A percentile compares a stretch with the other conserved stretches of the same genome.
Conservation (phyloP, 2,797 vertebrate genomes). For the Rhabdomys pumilio region DNA sequence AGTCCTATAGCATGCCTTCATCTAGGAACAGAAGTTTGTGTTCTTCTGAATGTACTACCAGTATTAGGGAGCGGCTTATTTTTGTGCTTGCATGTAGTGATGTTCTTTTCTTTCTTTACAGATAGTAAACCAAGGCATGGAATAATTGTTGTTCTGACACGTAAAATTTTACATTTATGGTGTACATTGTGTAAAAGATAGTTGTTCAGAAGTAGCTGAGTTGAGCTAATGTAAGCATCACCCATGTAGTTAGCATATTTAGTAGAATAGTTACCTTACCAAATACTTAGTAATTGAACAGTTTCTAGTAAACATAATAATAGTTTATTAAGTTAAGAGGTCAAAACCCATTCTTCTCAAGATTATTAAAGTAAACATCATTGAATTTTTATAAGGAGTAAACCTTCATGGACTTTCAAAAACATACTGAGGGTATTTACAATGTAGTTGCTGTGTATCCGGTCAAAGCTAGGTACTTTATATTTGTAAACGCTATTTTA, state of each 20-base stretch:
- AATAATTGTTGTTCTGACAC: slow-evolving; percentile 44
- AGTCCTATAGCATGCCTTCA: background rate
- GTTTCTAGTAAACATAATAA: slow-evolving; percentile 61
- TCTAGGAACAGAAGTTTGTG: slow-evolving; percentile 23
- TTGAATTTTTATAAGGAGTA: slow-evolving; percentile 48
- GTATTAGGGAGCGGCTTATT: background rate
- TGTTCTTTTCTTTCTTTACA: slow-evolving; percentile 7
- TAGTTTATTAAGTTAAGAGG: slow-evolving; percentile 21
- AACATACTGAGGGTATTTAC: slow-evolving; percentile 10
- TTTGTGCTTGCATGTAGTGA: background rate
- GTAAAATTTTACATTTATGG: background rate
- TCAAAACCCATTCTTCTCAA: slow-evolving; percentile 59
- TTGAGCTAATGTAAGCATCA: background rate
- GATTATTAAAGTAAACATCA: slow-evolving; percentile 52
- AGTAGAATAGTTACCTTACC: slow-evolving; percentile 41
- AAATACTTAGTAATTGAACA: slow-evolving; percentile 40
- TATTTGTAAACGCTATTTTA: slow-evolving; percentile 52
- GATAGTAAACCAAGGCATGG: slow-evolving; percentile 6
- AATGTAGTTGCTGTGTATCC: background rate
- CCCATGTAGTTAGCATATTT: background rate
- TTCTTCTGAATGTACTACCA: background rate
- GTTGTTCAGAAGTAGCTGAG: background rate
- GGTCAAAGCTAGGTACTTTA: slow-evolving; percentile 8
- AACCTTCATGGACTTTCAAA: slow-evolving; percentile 45
- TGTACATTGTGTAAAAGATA: background rate